These are phyloP conservation scores for Thyatira batis DNA, from an alignment of 2,888 invertebrate genomes.

Conservation along the genomic window DNA sequence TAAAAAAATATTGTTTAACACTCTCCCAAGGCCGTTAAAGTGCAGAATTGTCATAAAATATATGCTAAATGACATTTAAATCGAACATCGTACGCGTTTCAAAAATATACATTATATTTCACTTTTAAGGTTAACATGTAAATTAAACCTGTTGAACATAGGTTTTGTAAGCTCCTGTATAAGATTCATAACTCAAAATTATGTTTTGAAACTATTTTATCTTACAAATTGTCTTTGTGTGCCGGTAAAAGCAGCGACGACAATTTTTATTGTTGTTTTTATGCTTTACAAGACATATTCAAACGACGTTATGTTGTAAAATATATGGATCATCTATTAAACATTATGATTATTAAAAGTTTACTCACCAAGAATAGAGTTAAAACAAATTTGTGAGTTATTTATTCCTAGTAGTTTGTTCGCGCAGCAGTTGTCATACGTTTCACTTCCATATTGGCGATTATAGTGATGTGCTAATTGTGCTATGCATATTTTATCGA, in stretches of 20 bases:
- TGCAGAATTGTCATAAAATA: constrained; percentile 34
- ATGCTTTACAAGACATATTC: background rate
- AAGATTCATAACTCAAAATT: constrained; percentile 41
- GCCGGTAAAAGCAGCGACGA: constrained; percentile 56
- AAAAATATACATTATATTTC: background rate
- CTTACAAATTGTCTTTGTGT: constrained; percentile 29
- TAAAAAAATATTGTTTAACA: constrained; percentile 14
- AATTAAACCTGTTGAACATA: constrained; percentile 21
- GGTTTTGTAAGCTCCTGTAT: constrained; percentile 24
- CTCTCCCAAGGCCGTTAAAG: constrained; percentile 1
- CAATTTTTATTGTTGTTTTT: constrained; percentile 41
- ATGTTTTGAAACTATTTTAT: background rate
- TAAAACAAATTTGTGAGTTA: constrained; percentile 63
- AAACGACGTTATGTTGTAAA: constrained; percentile 9
- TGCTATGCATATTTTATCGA: too few species aligned
- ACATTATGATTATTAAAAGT: constrained; percentile 26
- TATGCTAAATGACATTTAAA: constrained; percentile 28
- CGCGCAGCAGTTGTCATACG: constrained; percentile 73
- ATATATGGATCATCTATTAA: constrained; percentile 12
- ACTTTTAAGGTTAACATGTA: background rate
- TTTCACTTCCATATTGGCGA: constrained; percentile 76
- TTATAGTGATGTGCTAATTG: constrained; percentile 47
- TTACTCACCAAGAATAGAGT: constrained; percentile 65
- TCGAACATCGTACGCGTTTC: background rate
- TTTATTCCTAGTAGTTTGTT: constrained; percentile 72